Base-by-base conservation (phyloP, 2,113 vertebrate species). In the Rallus limicola region DNA sequence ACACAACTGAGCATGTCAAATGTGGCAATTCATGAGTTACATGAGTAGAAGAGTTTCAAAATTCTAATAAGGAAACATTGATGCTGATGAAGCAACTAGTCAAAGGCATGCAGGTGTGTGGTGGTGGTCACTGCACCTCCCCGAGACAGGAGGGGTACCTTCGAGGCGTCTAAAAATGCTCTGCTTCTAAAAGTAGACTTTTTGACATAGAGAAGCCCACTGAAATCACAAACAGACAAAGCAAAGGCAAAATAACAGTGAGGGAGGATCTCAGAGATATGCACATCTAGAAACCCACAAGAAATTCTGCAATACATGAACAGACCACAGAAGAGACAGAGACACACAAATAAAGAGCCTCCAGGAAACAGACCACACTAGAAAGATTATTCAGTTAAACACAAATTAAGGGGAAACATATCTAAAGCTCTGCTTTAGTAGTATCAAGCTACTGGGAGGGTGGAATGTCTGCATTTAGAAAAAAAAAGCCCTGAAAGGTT, bases 211-310 rank as follows among this genome's bases (percentile, higher is more conserved):
- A 98, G 98, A 98, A 97, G 97, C 98, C 98, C 99, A 99, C 99
- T 99, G 99, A 98, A 99, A 99, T 99, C 98, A 99, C 98, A 99
- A 98, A 99, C 98, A 99, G 98, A 99, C 98, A 98, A 97, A 97
- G 97, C 90, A 96, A 96, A 97, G 92, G 97, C 96, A 94, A 97
- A 94, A 93, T 52, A 76, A 90, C 71, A 67, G 93, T 92, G 42
- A 91, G 67, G 55, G 87, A 92, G 93, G 76, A 40, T 86, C 92
- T 82, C 74, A 83, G 96, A 97, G 91, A 95, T 76, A 91, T 16
- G 92, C 90, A 97, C 89, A 76, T 79, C 82, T 88, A 97, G 94
- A 95, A 95, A 97, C 90, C 44, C 64, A 90, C 40, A 76, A 92
- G 82, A 96, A 97, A 95, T 93, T 85, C 78, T 89, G 91, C 87